Conservation (phyloP, 2,113 vertebrate species). For the Athene cunicularia region DNA sequence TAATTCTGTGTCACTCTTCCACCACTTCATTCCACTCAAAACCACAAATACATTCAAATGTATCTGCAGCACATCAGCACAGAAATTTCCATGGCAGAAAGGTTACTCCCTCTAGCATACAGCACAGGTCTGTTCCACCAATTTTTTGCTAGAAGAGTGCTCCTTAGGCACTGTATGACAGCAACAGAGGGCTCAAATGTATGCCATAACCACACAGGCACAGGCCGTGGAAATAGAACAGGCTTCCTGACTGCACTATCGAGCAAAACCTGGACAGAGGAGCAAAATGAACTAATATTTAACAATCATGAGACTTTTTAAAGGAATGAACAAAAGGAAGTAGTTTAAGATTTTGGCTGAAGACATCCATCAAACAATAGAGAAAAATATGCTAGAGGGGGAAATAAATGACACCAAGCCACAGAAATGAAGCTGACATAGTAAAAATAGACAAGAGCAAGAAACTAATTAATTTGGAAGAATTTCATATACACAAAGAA, state of each 20-base stretch:
- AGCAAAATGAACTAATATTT: not conserved
- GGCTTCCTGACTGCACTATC: fast-evolving
- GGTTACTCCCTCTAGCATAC: not conserved
- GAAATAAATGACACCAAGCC: not conserved
- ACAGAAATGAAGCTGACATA: not conserved
- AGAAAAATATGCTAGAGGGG: not conserved
- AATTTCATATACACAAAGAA: not conserved
- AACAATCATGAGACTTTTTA: not conserved
- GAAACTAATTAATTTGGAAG: not conserved
- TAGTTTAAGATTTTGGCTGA: not conserved
- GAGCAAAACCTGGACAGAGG: not conserved
- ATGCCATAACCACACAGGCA: fast-evolving
- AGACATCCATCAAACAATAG: not conserved
- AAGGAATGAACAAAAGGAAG: not conserved
- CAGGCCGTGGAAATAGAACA: not conserved
- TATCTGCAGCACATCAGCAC: not conserved
- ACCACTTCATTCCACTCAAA: not conserved
- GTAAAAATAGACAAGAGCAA: not conserved
- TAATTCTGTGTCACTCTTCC: not conserved
- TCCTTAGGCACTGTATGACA: not conserved
- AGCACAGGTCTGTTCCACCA: not conserved
- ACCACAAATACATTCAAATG: not conserved
- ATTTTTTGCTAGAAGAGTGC: fast-evolving
- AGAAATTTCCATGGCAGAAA: not conserved
- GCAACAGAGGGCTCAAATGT: not conserved